phyloP scores from a whole-genome alignment of 1,140 invertebrate genomes.

The Phymastichus coffea region DNA sequence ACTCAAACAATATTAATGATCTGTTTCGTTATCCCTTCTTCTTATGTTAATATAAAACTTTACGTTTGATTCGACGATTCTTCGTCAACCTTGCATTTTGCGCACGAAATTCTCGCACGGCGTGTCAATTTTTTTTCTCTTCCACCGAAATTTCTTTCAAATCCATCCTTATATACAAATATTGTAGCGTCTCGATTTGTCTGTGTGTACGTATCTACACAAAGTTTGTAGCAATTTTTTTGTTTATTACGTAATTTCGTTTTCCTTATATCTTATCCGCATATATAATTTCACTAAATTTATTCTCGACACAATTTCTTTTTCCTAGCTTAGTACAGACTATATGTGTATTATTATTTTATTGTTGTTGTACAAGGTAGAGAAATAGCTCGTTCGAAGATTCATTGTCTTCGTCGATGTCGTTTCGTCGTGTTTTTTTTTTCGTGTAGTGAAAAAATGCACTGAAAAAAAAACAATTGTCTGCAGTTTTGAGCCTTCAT shows the following conservation, averaged over 20 bases:
- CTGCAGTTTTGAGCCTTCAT: conserved; percentile 7
- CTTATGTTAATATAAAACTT: too few species aligned
- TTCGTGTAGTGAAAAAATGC: not conserved
- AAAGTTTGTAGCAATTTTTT: conserved; percentile 30
- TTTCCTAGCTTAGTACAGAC: conserved; percentile 14
- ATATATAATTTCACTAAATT: conserved; percentile 22
- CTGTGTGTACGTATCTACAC: conserved; percentile 38
- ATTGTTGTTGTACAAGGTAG: conserved; percentile 1
- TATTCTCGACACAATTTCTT: conserved; percentile 19
- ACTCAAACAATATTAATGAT: conserved; percentile 3
- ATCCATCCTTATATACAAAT: conserved; percentile 41
- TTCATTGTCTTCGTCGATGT: conserved; percentile 13
- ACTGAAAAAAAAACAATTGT: not conserved
- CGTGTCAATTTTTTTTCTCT: conserved; percentile 31
- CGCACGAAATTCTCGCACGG: conserved; percentile 37
- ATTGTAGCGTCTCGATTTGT: conserved; percentile 34
- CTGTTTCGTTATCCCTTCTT: too few species aligned
- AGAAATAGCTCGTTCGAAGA: conserved; percentile 1
- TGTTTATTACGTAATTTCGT: conserved; percentile 17
- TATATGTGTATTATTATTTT: not conserved
- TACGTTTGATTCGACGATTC: too few species aligned
- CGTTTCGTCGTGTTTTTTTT: not conserved
- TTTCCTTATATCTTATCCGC: not conserved
- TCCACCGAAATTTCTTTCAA: conserved; percentile 23
- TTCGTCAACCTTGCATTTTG: too few species aligned